phyloP scores from a whole-genome alignment of 2,113 vertebrate genomes.

The Elaphurus davidianus region DNA sequence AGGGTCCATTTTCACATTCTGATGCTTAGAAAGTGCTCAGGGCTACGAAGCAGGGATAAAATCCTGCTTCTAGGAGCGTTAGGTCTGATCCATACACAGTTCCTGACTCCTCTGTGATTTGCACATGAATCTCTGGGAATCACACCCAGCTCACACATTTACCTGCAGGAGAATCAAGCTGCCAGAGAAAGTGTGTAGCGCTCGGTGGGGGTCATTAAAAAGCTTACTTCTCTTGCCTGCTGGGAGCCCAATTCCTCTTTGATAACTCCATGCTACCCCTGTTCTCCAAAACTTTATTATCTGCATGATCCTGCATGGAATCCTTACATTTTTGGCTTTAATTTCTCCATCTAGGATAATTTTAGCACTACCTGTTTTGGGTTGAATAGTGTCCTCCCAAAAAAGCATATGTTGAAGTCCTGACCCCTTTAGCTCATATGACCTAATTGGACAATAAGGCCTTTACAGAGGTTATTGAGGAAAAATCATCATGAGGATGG shows the following conservation, averaged over 20 bases:
- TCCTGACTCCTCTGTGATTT: neutral
- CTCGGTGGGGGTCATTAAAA: accelerated
- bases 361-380: neutral
- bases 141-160: neutral
- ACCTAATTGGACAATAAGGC: neutral
- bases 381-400: accelerated
- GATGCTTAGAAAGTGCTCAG: neutral
- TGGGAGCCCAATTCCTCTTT: neutral
- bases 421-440: neutral
- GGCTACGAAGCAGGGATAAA: neutral
- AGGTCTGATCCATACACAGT: neutral
- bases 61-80: neutral
- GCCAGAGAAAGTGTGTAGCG: accelerated
- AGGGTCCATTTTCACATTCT: neutral
- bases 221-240: neutral
- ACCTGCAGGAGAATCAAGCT: neutral
- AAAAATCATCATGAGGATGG: neutral
- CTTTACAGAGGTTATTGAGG: neutral
- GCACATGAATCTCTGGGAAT: neutral
- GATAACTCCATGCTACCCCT: neutral
- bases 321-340: neutral
- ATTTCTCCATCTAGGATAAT: neutral
- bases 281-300: no score
- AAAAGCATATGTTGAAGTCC: neutral
- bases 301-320: accelerated